Evolutionary conservation across 2,113 vertebrate species (phyloP).

Genomic region (Syngnathoides biaculeatus): DNA sequence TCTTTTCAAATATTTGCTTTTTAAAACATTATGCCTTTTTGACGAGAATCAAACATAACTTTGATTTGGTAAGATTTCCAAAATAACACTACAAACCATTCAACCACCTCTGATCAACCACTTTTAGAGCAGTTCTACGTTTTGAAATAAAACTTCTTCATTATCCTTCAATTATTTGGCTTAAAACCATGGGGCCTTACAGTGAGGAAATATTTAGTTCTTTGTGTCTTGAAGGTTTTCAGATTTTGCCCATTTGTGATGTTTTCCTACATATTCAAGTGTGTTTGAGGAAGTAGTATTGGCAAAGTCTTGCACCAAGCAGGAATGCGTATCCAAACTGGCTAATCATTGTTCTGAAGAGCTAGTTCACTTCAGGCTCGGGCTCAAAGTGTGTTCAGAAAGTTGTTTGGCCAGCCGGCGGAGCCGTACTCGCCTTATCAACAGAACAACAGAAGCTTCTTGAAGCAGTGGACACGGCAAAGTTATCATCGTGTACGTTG

Average conservation of each 20-base stretch:
- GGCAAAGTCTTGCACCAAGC: slow-evolving; percentile 9
- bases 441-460: slow-evolving; percentile 50
- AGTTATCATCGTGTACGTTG: slow-evolving; percentile 63
- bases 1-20: not conserved
- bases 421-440: slow-evolving; percentile 54
- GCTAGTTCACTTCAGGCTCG: slow-evolving; percentile 20
- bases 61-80: not conserved
- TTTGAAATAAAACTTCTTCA: not conserved
- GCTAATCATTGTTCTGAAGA: slow-evolving; percentile 55
- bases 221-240: not conserved
- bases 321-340: slow-evolving; percentile 32
- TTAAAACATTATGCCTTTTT: not conserved
- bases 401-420: slow-evolving; percentile 50
- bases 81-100: too few relatives aligned
- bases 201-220: not conserved
- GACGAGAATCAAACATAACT: not conserved
- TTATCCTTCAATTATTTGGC: not conserved
- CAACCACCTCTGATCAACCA: too few relatives aligned
- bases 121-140: too few relatives aligned
- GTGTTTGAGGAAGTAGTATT: slow-evolving; percentile 4
- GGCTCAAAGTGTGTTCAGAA: slow-evolving; percentile 43
- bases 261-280: not conserved
- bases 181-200: not conserved
- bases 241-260: not conserved
- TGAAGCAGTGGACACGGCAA: slow-evolving; percentile 42